Conservation (phyloP, 2,113 vertebrate genomes). For the Garra rufa region DNA sequence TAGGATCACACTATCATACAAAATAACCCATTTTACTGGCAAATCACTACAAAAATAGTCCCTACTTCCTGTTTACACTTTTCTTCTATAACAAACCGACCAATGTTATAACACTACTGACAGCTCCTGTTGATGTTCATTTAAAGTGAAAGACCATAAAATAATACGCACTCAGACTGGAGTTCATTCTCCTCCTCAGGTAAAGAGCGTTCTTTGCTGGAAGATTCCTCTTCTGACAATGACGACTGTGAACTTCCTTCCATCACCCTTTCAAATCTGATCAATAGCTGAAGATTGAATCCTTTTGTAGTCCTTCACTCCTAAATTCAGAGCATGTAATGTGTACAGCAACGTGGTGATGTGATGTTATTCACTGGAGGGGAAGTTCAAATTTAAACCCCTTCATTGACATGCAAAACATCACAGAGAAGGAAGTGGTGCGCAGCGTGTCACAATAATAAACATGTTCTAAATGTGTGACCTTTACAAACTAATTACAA, state of each 20-base stretch:
- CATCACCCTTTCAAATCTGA: constrained; percentile 57
- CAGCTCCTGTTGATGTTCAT: neutral
- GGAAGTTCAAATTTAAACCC: constrained; percentile 54
- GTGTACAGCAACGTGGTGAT: neutral
- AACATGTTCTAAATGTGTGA: neutral
- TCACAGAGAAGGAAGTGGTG: constrained; percentile 43
- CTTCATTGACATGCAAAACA: constrained; percentile 28
- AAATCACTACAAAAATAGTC: neutral
- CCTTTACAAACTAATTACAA: neutral
- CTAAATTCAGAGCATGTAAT: neutral
- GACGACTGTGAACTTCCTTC: constrained; percentile 65
- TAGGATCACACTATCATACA: neutral
- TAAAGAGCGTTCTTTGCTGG: constrained; percentile 56
- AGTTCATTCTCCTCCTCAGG: constrained; percentile 51
- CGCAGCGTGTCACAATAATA: neutral
- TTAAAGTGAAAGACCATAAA: neutral
- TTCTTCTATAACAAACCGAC: neutral
- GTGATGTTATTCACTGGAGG: neutral
- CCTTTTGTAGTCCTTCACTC: neutral
- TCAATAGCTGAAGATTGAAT: neutral
- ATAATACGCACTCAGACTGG: constrained; percentile 38
- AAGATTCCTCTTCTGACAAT: constrained; percentile 52
- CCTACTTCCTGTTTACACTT: neutral
- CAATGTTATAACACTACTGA: neutral
- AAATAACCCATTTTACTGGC: neutral